Percentiles rank a stretch among this genome's conserved stretches.
These are phyloP conservation scores for Pagrus major DNA, from an alignment of 2,113 vertebrate species.

Conservation along the genomic window DNA sequence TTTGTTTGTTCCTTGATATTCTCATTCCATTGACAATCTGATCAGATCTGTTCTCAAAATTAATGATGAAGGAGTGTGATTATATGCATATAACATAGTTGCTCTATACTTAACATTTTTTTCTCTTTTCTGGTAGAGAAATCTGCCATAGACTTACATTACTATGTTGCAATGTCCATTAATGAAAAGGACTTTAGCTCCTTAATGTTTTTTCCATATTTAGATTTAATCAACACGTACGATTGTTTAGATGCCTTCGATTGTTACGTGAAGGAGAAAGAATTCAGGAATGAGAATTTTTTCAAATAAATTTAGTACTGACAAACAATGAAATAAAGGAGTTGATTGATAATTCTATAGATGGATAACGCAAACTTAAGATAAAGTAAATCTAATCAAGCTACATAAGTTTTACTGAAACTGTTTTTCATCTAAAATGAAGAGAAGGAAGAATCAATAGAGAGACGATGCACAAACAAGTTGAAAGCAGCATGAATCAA, in stretches of 20 bases:
- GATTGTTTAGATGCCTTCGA: neutral
- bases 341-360: neutral
- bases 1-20: neutral
- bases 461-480: neutral
- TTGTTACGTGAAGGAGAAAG: neutral
- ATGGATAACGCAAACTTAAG: neutral
- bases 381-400: too few relatives aligned
- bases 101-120: too few relatives aligned
- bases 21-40: neutral
- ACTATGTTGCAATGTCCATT: too few relatives aligned
- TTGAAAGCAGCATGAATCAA: neutral
- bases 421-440: neutral
- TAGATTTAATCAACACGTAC: too few relatives aligned
- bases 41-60: neutral
- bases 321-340: neutral
- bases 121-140: too few relatives aligned
- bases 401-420: neutral
- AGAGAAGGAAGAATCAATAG: neutral
- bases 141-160: too few relatives aligned
- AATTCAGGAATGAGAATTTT: neutral
- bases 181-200: too few relatives aligned
- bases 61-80: neutral
- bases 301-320: too few relatives aligned
- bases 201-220: too few relatives aligned
- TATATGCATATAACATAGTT: neutral